Evolutionary conservation across 53 echinoderm and acorn worm genomes (phyloP).

Genomic region (Paelopatides confundens): DNA sequence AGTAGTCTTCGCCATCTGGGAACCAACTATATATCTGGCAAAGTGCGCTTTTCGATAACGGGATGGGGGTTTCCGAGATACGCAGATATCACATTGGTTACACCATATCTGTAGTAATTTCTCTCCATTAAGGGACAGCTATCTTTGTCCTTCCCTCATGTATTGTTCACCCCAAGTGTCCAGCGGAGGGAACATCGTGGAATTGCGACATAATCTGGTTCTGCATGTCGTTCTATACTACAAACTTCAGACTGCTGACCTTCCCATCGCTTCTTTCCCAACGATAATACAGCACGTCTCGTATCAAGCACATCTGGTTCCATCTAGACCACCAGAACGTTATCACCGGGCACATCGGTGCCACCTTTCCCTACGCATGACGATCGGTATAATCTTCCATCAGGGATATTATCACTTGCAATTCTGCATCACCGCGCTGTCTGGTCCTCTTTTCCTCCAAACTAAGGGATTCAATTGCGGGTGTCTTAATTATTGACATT

Average conservation of each 20-base stretch:
- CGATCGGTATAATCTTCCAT: not conserved
- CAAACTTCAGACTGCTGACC: not conserved
- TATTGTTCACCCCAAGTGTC: slow-evolving; percentile 53
- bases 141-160: not conserved
- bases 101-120: not conserved
- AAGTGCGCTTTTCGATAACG: too few species aligned
- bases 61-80: too few species aligned
- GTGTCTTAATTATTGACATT: too few species aligned
- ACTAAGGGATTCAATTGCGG: not conserved
- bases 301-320: slow-evolving; percentile 17
- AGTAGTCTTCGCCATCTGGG: too few species aligned
- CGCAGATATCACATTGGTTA: too few species aligned
- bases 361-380: slow-evolving; percentile 4
- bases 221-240: slow-evolving; percentile 25
- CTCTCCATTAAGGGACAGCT: slow-evolving; percentile 23
- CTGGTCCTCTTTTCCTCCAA: not conserved
- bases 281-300: slow-evolving; percentile 28
- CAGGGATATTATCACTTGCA: not conserved
- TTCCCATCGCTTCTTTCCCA: not conserved
- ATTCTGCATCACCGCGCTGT: slow-evolving; percentile 16
- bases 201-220: not conserved
- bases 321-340: slow-evolving; percentile 51
- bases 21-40: too few species aligned
- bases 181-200: slow-evolving; percentile 30
- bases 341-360: too few species aligned